These are phyloP conservation scores for Serranus cabrilla DNA, from an alignment of 2,797 vertebrate species.

Conservation along the genomic window DNA sequence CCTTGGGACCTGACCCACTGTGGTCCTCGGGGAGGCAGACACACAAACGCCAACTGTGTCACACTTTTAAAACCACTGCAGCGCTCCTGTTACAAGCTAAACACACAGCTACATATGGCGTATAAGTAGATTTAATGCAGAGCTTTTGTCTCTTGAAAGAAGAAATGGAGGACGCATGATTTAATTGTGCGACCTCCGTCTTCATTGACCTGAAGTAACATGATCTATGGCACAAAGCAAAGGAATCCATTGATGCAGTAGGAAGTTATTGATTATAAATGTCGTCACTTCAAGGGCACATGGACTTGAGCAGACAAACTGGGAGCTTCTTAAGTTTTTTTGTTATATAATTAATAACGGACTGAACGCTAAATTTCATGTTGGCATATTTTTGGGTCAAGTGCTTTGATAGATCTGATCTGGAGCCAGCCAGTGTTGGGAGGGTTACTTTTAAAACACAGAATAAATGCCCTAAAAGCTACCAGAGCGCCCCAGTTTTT, in stretches of 20 bases:
- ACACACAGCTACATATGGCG: slow-evolving; percentile 12
- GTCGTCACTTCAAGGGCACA: slow-evolving; percentile 26
- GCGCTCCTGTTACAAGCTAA: slow-evolving; percentile 25
- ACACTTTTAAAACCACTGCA: slow-evolving; percentile 17
- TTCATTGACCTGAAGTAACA: slow-evolving; percentile 55
- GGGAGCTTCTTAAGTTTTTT: background rate
- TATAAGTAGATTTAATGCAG: slow-evolving; percentile 36
- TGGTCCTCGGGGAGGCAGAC: slow-evolving; percentile 40
- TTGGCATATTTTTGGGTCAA: background rate
- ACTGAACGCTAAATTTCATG: background rate
- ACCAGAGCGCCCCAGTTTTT: too few species aligned
- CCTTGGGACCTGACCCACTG: slow-evolving; percentile 66
- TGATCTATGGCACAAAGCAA: slow-evolving; percentile 25
- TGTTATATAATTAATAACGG: background rate
- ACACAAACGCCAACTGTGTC: slow-evolving; percentile 54
- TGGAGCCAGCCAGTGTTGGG: too few species aligned
- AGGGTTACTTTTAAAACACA: too few species aligned
- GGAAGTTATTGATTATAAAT: slow-evolving; percentile 54
- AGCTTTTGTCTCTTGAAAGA: slow-evolving; percentile 15
- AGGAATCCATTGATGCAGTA: slow-evolving; percentile 25
- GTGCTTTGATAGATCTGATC: background rate
- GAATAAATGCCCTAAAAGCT: too few species aligned
- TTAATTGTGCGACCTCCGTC: slow-evolving; percentile 21
- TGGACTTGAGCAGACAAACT: slow-evolving; percentile 11
- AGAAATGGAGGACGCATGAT: slow-evolving; percentile 6